Base-by-base conservation (phyloP, 2,113 vertebrate species). In the Phylloscopus trochilus region DNA sequence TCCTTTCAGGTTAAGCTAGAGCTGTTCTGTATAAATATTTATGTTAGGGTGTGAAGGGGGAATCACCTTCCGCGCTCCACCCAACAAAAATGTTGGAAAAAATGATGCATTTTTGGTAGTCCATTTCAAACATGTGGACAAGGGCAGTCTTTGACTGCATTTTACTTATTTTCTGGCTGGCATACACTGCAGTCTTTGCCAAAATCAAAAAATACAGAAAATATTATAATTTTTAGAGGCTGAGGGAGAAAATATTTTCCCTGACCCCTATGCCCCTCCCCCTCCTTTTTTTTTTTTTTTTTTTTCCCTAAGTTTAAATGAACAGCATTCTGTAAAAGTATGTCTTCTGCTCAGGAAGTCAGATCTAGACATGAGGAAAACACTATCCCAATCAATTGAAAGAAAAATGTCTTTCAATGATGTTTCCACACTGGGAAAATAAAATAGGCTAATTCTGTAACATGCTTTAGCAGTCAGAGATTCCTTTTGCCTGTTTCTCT, bases 1-100 rank as follows among this genome's bases (percentile, higher is more conserved):
- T 94, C 92, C 93, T 85, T 83, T 92, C 94, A 94, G 92, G 92
- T 87, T 92, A 49, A 41, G 66, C 56, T 93, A 33, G 91, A 95
- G 92, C 77, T 89, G 83, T 90, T 92, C 85, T 95, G 76, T 53
- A 44, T 13, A 92, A 97, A 96, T 96, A 95, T 97, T 96, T 96
- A 18, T 81, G 44, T 81, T 95, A 93, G 85, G 90, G 94, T 90
- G 93, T 95, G 92, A 96, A 96, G 52, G 56, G 79, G 94, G 93
- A 96, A 96, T 96, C 96, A 96, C 94, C 93, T 96, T 95, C 93
- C 43, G 0, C 0, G 2, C 94, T 90, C 87, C 92, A 80, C 95
- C 92, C 88, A 96, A 91, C 91, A 93, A 92, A 96, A 96, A 96
- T 83, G 90, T 94, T 95, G 95, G 96, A 88, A 95, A 96, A 96